phyloP scores from a whole-genome alignment of 2,113 vertebrate species.

The Erpornis zantholeuca region DNA sequence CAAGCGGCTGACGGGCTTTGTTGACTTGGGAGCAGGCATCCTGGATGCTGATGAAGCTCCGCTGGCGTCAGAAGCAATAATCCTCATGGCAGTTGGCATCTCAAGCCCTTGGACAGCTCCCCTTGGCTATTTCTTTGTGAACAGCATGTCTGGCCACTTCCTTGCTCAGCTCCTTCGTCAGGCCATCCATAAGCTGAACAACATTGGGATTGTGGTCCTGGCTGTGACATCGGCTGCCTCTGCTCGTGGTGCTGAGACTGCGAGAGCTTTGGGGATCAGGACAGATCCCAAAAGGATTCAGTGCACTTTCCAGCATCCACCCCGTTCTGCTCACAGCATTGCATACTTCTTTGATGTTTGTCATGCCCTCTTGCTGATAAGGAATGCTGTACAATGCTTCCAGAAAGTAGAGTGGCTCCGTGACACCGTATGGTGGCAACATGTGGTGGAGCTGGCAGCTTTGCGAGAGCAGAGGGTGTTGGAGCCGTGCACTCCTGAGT shows the following conservation, averaged over 20 bases:
- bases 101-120: constrained; percentile 54
- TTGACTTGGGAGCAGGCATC: constrained; percentile 48
- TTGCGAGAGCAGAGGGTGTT: neutral
- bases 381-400: constrained; percentile 58
- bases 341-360: constrained; percentile 48
- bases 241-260: neutral
- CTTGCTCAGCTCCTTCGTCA: constrained; percentile 67
- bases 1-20: constrained; percentile 6
- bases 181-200: constrained; percentile 54
- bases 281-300: neutral
- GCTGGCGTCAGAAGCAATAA: constrained; percentile 14
- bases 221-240: constrained; percentile 41
- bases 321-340: constrained; percentile 12
- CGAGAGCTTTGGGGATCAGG: constrained; percentile 57
- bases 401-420: constrained; percentile 8
- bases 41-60: constrained; percentile 60
- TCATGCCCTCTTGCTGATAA: constrained; percentile 46
- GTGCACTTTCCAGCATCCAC: constrained; percentile 61
- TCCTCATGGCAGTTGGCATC: constrained; percentile 61
- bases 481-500: neutral
- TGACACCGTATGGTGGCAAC: constrained; percentile 43
- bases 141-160: neutral
- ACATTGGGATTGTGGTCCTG: constrained; percentile 33
- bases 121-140: constrained; percentile 67
- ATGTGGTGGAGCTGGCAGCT: constrained; percentile 40